These are phyloP conservation scores for Galerucella calmariensis DNA, from an alignment of 2,888 invertebrate species.

Conservation along the genomic window DNA sequence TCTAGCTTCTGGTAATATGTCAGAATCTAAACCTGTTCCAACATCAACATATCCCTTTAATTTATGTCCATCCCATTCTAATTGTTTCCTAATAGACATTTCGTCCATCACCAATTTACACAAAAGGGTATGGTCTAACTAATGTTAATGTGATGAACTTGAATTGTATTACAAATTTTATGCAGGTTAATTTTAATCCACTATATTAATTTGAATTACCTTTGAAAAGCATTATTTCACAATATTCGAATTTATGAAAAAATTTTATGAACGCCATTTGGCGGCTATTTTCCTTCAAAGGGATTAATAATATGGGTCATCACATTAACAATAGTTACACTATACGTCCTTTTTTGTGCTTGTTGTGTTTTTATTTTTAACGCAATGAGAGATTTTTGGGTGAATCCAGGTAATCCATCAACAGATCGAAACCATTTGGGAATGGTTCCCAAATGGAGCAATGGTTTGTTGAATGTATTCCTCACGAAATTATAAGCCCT, in stretches of 20 bases:
- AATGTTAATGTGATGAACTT: too few species aligned
- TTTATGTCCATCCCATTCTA: conserved; percentile 26
- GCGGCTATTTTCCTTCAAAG: too few species aligned
- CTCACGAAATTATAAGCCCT: conserved; percentile 35
- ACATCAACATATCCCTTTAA: conserved; percentile 19
- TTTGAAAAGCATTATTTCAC: too few species aligned
- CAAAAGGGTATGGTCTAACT: conserved; percentile 1
- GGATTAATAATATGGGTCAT: too few species aligned
- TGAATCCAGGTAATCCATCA: conserved; percentile 23
- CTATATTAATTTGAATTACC: too few species aligned
- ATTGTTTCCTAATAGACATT: conserved; percentile 22
- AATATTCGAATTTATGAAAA: too few species aligned
- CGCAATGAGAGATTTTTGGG: conserved; percentile 9
- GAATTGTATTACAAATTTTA: too few species aligned
- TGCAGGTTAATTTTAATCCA: too few species aligned
- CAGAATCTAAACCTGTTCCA: conserved; percentile 9
- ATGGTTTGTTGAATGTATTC: conserved; percentile 15
- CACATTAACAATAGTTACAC: too few species aligned
- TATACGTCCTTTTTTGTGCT: not conserved
- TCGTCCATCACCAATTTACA: conserved; percentile 34
- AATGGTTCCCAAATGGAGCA: conserved; percentile 32
- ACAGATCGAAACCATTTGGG: conserved; percentile 21
- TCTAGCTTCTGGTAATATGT: conserved; percentile 22
- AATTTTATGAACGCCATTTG: too few species aligned
- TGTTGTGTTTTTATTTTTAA: conserved; percentile 25